Base-by-base conservation (phyloP, 2,797 vertebrate species). In the Enteromius radiatus region DNA sequence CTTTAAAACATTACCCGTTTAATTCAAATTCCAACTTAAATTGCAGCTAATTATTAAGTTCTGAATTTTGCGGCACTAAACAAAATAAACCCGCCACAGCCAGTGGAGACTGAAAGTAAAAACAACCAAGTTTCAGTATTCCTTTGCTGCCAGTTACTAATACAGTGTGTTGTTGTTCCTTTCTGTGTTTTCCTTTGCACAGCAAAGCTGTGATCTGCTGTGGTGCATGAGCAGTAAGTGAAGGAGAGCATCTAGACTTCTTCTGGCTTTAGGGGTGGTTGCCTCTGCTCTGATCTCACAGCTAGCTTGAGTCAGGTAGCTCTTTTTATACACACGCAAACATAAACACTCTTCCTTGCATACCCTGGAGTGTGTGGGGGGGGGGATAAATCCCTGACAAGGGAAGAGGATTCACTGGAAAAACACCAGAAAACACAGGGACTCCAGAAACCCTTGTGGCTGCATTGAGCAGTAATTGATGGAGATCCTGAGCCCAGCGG, bases 391-490 rank as follows among this genome's bases (percentile, higher is more conserved):
- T 68, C 12, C 19, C 12, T 56, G 63, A 45, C 63, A 76, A 68
- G 74, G 36, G 28, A 76, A 76, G 45, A 59, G 38, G 36, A 82
- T 76, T 77, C 64, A 59, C 49, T 69, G 61, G 70, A 76, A 82
- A 52, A 82, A 75, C 47, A 67, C 59, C 17, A 69, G 36, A 82
- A 81, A 69, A 59, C 10, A 73, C 26, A 38, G 23, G 78, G 38
- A 43, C 52, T 47, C 49, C 15, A 76, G 71, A 80, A 68, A 70
- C 21, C 83, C 71, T 21, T 5, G 10, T 74, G 80, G 33, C 63
- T 63, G 41, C 54, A 26, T 26, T 41, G 79, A 56, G n/a, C 56
- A 38, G 76, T 76, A 81, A 84, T 70, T 49, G 84, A 84, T 77
- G 63, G 75, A 77, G 73, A 26, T 71, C 74, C 17, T 80, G 28